Evolutionary conservation across 2,888 invertebrate species (phyloP).

Genomic region (Archips xylosteana): DNA sequence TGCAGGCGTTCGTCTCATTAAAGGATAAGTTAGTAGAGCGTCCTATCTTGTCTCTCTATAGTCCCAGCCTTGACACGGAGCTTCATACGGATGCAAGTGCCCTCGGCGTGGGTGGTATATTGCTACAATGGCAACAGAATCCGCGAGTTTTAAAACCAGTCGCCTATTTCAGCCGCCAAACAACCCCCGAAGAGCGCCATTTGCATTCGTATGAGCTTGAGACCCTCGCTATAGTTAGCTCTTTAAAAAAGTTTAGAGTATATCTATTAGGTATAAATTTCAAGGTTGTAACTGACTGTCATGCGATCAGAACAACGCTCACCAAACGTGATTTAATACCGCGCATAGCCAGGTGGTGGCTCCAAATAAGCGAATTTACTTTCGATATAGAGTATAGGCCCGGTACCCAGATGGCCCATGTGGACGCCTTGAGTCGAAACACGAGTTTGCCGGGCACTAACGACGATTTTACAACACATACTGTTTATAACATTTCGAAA

Average conservation of each 20-base stretch:
- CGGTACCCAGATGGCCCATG: constrained; percentile 22
- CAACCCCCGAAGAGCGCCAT: constrained; percentile 42
- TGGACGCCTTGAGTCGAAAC: constrained; percentile 26
- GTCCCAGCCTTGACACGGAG: too few species aligned
- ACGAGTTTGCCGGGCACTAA: neutral
- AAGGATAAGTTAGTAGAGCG: too few species aligned
- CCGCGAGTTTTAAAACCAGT: too few species aligned
- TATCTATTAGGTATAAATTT: constrained; percentile 45
- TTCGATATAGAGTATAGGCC: constrained; percentile 17
- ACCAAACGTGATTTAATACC: constrained; percentile 44
- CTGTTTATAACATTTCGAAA: constrained; percentile 32
- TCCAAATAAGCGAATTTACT: constrained; percentile 2
- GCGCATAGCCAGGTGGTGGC: constrained; percentile 45
- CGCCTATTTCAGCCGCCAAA: too few species aligned
- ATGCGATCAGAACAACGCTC: constrained; percentile 44
- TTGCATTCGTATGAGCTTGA: constrained; percentile 48
- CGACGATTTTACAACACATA: neutral
- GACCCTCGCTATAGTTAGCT: constrained; percentile 44
- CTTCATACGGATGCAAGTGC: too few species aligned
- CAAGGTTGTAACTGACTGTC: constrained; percentile 43
- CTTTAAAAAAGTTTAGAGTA: constrained; percentile 43
- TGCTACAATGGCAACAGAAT: too few species aligned
- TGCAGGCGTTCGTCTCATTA: too few species aligned
- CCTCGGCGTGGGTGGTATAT: too few species aligned
- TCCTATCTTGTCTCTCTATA: too few species aligned